These are phyloP conservation scores for Calonectris borealis DNA, from an alignment of 2,113 vertebrate genomes.

Conservation along the genomic window DNA sequence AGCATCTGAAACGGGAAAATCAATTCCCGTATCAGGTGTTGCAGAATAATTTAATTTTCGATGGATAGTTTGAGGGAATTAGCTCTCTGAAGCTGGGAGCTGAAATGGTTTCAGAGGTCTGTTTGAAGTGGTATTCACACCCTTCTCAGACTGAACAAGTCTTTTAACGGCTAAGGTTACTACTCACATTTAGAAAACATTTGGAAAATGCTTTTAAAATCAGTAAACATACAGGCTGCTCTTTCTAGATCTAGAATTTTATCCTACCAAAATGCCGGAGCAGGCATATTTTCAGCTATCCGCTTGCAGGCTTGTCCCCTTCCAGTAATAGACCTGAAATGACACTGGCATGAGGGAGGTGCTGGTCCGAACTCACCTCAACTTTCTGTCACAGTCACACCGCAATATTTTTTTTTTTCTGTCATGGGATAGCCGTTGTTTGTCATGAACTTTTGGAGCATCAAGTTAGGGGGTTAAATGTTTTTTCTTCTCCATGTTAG, in stretches of 20 bases:
- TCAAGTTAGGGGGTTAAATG: background rate
- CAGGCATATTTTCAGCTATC: background rate
- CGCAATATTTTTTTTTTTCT: background rate
- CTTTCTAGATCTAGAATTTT: background rate
- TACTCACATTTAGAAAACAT: background rate
- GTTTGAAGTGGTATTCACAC: constrained; percentile 16
- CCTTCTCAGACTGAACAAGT: background rate
- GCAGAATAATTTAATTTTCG: background rate
- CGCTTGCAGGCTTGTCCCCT: background rate
- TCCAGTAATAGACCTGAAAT: background rate
- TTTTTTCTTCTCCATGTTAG: background rate
- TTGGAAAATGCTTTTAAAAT: background rate
- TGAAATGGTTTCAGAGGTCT: background rate
- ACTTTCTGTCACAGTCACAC: background rate
- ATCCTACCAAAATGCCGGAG: background rate
- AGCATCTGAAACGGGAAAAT: background rate
- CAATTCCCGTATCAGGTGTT: background rate
- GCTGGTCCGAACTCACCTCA: background rate
- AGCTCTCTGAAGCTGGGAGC: background rate
- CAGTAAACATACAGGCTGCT: background rate
- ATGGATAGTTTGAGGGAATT: background rate
- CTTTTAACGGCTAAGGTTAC: constrained; percentile 4
- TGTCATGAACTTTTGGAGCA: background rate
- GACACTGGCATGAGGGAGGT: background rate
- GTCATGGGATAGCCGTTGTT: background rate